These are phyloP conservation scores for Cephus nigrinus DNA, from an alignment of 2,888 invertebrate species.

Conservation along the genomic window DNA sequence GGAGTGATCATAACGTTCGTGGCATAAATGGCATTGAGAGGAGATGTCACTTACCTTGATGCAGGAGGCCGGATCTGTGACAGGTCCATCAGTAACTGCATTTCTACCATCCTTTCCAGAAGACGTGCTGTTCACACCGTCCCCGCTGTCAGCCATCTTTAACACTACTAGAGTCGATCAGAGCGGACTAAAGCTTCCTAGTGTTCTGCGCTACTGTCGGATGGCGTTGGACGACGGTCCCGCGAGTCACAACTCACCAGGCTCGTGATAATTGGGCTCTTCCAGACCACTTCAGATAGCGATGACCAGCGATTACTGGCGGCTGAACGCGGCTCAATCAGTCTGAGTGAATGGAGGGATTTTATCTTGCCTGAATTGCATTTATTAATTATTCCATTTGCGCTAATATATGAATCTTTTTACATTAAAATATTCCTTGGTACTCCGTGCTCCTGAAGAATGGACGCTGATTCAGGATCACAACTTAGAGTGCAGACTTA, in stretches of 20 bases:
- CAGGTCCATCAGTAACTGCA: constrained; percentile 77
- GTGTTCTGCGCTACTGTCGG: not conserved
- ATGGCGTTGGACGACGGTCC: not conserved
- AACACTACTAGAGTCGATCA: constrained; percentile 30
- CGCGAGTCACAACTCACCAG: not conserved
- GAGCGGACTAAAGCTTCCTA: constrained; percentile 34
- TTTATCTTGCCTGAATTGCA: not conserved
- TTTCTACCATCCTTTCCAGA: constrained; percentile 57
- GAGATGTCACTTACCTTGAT: constrained; percentile 66
- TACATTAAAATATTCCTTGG: not conserved
- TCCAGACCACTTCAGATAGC: not conserved
- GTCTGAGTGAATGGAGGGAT: not conserved
- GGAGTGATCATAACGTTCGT: not conserved
- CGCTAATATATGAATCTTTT: not conserved
- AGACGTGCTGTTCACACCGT: constrained; percentile 49
- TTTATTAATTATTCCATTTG: not conserved
- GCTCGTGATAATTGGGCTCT: not conserved
- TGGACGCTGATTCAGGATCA: not conserved
- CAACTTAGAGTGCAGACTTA: not conserved
- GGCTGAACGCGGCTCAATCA: too few species aligned
- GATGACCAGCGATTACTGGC: not conserved
- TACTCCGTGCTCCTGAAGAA: not conserved
- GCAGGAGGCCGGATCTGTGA: constrained; percentile 80
- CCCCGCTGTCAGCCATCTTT: constrained; percentile 63
- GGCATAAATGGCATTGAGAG: not conserved